These are phyloP conservation scores for Smithornis capensis DNA, from an alignment of 2,113 vertebrate genomes.

Conservation along the genomic window DNA sequence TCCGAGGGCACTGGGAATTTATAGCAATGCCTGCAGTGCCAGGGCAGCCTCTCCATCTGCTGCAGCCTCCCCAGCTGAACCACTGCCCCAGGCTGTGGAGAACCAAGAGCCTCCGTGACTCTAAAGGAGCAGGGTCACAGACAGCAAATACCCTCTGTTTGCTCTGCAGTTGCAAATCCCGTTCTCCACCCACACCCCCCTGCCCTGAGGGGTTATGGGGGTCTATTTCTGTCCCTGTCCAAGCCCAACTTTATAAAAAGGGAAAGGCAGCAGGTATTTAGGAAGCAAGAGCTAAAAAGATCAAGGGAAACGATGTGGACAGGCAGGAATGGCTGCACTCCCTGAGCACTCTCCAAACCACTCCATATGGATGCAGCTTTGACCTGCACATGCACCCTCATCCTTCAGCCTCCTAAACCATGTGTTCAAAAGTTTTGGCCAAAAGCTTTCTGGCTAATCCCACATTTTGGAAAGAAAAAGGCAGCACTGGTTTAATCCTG, in stretches of 20 bases:
- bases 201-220: not conserved
- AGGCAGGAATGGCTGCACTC: not conserved
- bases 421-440: rapidly evolving
- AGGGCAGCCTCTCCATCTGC: not conserved
- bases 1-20: not conserved
- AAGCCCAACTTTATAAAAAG: rapidly evolving
- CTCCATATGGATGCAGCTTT: not conserved
- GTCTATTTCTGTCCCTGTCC: not conserved
- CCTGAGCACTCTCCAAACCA: rapidly evolving
- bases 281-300: not conserved
- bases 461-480: not conserved
- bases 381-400: not conserved
- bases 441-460: not conserved
- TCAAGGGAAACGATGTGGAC: rapidly evolving
- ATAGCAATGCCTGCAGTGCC: not conserved
- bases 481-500: not conserved
- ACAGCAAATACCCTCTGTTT: not conserved
- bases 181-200: not conserved
- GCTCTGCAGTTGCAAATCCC: not conserved
- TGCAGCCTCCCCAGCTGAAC: constrained; percentile 5
- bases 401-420: not conserved
- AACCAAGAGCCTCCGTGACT: rapidly evolving
- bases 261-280: not conserved
- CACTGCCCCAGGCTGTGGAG: not conserved
- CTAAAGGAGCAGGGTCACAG: not conserved